Conservation (phyloP, 2,797 vertebrate species). For the Chiroxiphia lanceolata region DNA sequence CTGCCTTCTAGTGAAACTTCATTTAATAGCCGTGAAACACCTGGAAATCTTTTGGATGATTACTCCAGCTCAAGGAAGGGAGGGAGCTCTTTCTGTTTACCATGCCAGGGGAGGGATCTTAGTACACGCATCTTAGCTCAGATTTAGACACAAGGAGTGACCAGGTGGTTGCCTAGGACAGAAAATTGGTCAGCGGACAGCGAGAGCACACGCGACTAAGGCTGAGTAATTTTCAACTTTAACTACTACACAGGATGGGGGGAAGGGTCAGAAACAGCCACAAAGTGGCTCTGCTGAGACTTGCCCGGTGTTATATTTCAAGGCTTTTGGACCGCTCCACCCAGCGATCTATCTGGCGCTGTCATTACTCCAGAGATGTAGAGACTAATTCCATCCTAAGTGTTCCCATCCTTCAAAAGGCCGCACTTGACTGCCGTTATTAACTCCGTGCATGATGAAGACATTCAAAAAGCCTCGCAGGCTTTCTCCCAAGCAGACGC, state of each 20-base stretch:
- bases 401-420: not conserved
- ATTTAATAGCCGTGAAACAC: not conserved
- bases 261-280: not conserved
- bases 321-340: not conserved
- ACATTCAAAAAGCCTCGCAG: constrained; percentile 9
- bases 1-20: not conserved
- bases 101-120: not conserved
- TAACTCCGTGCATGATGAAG: constrained; percentile 13
- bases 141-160: not conserved
- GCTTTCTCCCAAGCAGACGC: not conserved
- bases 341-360: not conserved
- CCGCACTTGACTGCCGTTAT: not conserved
- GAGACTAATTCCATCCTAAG: not conserved
- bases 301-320: not conserved
- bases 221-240: not conserved
- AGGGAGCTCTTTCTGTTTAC: not conserved
- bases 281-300: not conserved
- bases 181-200: not conserved
- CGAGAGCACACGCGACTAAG: not conserved
- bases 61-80: not conserved
- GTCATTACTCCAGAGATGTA: not conserved
- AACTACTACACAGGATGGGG: not conserved
- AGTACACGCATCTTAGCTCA: not conserved
- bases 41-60: not conserved
- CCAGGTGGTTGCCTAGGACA: not conserved